Evolutionary conservation across 2,888 invertebrate genomes (phyloP).

Genomic region (Diadromus collaris): DNA sequence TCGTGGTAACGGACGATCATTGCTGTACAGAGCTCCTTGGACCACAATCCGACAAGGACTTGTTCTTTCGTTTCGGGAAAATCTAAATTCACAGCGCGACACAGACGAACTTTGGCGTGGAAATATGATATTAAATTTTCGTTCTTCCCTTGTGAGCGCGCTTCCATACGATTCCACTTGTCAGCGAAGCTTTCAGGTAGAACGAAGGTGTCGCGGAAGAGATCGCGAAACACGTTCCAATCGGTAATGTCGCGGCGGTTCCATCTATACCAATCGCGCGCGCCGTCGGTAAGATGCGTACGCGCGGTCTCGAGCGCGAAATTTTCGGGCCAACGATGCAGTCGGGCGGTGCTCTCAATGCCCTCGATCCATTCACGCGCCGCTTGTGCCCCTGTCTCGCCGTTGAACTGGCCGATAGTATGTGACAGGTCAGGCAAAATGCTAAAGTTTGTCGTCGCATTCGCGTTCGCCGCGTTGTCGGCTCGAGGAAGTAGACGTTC

Average conservation of each 20-base stretch:
- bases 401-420: constrained; percentile 22
- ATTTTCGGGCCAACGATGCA: constrained; percentile 23
- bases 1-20: background rate
- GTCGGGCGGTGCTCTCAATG: constrained; percentile 13
- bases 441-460: background rate
- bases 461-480: background rate
- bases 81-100: background rate
- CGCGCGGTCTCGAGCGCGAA: constrained; percentile 20
- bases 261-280: constrained; percentile 25
- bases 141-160: background rate
- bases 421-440: constrained; percentile 12
- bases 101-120: background rate
- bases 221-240: background rate
- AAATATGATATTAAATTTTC: background rate
- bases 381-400: constrained; percentile 10
- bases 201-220: background rate
- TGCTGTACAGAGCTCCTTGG: background rate
- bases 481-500: background rate
- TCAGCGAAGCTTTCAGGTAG: background rate
- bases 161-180: background rate
- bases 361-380: constrained; percentile 28
- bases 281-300: constrained; percentile 11
- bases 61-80: background rate
- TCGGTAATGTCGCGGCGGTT: constrained; percentile 56
- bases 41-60: background rate